phyloP scores from a whole-genome alignment of 2,113 vertebrate species.

The Miniopterus natalensis region DNA sequence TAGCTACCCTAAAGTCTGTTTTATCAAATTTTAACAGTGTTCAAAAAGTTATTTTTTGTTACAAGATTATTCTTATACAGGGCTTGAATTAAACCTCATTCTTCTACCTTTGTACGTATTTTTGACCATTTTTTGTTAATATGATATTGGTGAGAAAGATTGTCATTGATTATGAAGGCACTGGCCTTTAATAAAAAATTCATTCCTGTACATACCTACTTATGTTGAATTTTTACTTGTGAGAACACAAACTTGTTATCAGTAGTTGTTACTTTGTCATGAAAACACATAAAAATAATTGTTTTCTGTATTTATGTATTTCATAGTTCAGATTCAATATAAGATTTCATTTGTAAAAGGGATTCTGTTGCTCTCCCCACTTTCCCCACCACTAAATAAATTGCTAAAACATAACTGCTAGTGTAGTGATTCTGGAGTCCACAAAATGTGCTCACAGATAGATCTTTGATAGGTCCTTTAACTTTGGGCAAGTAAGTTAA shows the following conservation, averaged over 20 bases:
- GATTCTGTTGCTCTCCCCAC: background rate
- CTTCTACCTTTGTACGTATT: background rate
- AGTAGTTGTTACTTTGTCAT: constrained; percentile 14
- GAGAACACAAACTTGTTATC: background rate
- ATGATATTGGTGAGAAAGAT: constrained; percentile 35
- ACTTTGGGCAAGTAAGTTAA: background rate
- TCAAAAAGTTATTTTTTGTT: constrained; percentile 33
- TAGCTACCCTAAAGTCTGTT: background rate
- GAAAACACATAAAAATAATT: constrained; percentile 4
- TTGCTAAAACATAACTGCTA: constrained; percentile 18
- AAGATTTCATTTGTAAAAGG: constrained; percentile 58
- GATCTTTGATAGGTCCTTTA: constrained; percentile 25
- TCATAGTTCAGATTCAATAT: constrained; percentile 22
- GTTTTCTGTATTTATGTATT: constrained; percentile 33
- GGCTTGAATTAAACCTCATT: background rate
- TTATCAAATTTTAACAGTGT: constrained; percentile 8
- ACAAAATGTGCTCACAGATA: background rate
- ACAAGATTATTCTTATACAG: constrained; percentile 7
- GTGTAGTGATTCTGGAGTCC: background rate
- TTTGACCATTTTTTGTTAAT: constrained; percentile 35
- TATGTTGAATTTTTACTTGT: constrained; percentile 2
- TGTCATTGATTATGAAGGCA: constrained; percentile 19
- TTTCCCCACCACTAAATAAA: background rate
- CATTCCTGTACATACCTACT: background rate
- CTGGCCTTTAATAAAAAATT: background rate